Evolutionary conservation across 1,140 invertebrate genomes (phyloP).

Genomic region (Uloborus diversus): DNA sequence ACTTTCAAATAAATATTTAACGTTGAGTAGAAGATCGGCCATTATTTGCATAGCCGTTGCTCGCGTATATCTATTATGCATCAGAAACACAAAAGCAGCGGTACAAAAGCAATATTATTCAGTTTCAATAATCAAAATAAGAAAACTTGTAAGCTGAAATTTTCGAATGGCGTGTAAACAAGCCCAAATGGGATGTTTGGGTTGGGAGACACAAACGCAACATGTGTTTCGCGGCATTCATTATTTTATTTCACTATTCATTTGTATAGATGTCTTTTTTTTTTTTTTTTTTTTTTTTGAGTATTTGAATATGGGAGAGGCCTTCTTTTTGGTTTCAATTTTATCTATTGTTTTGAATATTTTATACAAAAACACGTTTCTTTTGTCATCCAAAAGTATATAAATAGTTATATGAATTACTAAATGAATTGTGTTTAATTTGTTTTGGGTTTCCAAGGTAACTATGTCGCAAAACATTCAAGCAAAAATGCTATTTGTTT

Average conservation of each 20-base stretch:
- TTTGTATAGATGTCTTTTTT: slow-evolving; percentile 7
- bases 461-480: too few relatives aligned
- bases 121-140: slow-evolving; percentile 1
- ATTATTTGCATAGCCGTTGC: slow-evolving; percentile 33
- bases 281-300: too few relatives aligned
- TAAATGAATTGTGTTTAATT: slow-evolving; percentile 26
- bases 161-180: slow-evolving; percentile 36
- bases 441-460: slow-evolving; percentile 26
- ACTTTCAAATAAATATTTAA: slow-evolving; percentile 44
- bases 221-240: slow-evolving; percentile 16
- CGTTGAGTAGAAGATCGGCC: slow-evolving; percentile 20
- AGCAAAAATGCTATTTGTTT: too few relatives aligned
- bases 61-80: slow-evolving; percentile 16
- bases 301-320: slow-evolving; percentile 21
- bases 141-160: not conserved
- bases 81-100: too few relatives aligned
- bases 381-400: slow-evolving; percentile 1
- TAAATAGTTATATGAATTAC: slow-evolving; percentile 12
- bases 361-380: not conserved
- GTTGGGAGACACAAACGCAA: slow-evolving; percentile 11
- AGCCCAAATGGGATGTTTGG: not conserved
- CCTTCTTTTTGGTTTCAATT: slow-evolving; percentile 32
- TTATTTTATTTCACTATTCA: not conserved
- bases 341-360: slow-evolving; percentile 25
- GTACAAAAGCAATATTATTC: not conserved